These are phyloP conservation scores for Madoqua kirkii DNA, from an alignment of 2,113 vertebrate species.

Conservation along the genomic window DNA sequence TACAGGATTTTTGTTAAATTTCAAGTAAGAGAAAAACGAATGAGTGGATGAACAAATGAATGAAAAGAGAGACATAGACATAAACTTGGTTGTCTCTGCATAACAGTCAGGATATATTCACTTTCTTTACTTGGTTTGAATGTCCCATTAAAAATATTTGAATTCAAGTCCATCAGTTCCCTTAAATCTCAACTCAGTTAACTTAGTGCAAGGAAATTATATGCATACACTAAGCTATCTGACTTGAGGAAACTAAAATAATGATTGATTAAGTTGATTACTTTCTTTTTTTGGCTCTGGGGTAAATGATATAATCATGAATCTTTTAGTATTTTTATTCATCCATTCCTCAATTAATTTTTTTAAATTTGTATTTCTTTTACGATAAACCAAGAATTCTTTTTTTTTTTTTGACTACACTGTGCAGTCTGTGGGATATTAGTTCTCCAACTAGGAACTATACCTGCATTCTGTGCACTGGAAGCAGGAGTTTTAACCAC, in stretches of 20 bases:
- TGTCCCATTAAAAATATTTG: neutral
- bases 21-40: neutral
- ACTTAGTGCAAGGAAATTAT: neutral
- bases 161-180: neutral
- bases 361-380: neutral
- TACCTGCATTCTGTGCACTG: neutral
- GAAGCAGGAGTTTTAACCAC: neutral
- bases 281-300: neutral
- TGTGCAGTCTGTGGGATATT: neutral
- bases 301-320: neutral
- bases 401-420: neutral
- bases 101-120: neutral
- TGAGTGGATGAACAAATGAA: neutral
- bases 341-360: neutral
- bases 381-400: neutral
- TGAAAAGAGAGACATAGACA: neutral
- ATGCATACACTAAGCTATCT: neutral
- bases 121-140: neutral
- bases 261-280: neutral
- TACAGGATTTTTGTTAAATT: neutral
- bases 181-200: conserved; percentile 7
- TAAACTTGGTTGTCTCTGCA: neutral
- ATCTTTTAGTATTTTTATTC: neutral
- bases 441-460: neutral
- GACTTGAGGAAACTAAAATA: neutral